Evolutionary conservation across 2,888 invertebrate species (phyloP), one percentile per base, ranked within the genome.

Genomic region (Nymphalis urticae): DNA sequence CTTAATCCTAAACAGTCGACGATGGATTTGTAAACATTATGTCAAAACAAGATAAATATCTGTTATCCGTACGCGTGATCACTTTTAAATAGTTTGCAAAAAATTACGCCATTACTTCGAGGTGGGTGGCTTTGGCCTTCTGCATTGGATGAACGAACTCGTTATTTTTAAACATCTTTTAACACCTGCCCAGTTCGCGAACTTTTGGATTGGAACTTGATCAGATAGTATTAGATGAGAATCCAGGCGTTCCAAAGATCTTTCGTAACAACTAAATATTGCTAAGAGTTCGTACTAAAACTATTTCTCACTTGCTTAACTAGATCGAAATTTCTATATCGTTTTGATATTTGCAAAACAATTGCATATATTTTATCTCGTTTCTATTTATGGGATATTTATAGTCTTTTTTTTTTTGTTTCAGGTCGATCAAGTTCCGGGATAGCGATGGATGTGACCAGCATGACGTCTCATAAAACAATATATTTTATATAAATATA

Each of bases 1-100:
- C 79, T 84, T 87, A 81, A 92, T 89, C 73, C 81, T 87, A 90
- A 92, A 92, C 86, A 90, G 70, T 58, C 91, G 90, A 88, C 77
- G 89, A 92, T 77, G 75, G 90, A 90, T 86, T 79, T 83, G 80
- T 86, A 88, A 72, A 87, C 86, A 85, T 53, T 19, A 70, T 74
- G 82, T 82, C 83, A 80, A 75, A 74, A 56, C n/a, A 68, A 48
- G 65, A 76, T 75, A 70, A 69, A 75, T 72, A 72, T 69, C 60
- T 68, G 65, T 64, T 64, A 32, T 32, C 27, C 48, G 66, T 67
- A 64, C 47, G 58, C 36, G 36, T 27, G 54, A 27, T 72, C 42
- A 42, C 42, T 75, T 76, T 74, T 72, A 75, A 73, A 74, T 74
- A 74, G 68, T 63, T 70, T 48, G 72, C 70, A 61, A 73, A 76